Base-by-base conservation (phyloP, 1,140 invertebrate species). In the Cydia pomonella region DNA sequence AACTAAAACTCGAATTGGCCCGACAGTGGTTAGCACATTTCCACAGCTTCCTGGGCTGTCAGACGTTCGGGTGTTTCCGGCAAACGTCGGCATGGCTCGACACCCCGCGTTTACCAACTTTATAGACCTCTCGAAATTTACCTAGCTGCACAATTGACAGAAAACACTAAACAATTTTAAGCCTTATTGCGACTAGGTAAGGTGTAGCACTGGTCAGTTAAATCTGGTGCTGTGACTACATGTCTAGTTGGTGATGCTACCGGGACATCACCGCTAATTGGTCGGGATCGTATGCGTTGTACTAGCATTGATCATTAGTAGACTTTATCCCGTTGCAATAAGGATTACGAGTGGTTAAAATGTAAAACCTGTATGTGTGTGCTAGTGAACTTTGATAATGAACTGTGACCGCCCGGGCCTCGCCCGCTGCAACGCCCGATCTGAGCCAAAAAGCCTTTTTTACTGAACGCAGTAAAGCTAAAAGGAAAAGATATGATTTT, bases 311-410 rank as follows among this genome's bases (percentile, higher is more conserved):
- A 18, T 12, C n/a, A 50, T 50, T 13, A 7, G 4, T 6, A 59
- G 9, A 12, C 53, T 59, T 23, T 59, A 59, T 9, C n/a, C 6
- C 18, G 53, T 59, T 21, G 53, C 1, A 59, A 50, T 50, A 50
- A 50, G 47, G 6, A 7, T 50, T 18, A 72, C 72, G 66, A 77
- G 29, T 77, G 64, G 79, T 79, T 76, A 76, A 44, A 44, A 44
- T 79, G 75, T 73, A 79, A 29, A 66, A 71, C 74, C 72, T 76
- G 77, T 84, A 84, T 87, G 86, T 87, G 85, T 80, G 88, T 87
- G 87, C 85, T 87, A 88, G 85, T 91, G 89, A 92, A 92, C 90
- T 91, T 92, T 92, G 89, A 87, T 91, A 92, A 92, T 92, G 90
- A 92, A 92, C 90, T 84, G 83, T 84, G 82, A 86, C 84, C 84